A percentile compares a stretch with the other conserved stretches of the same genome.
Evolutionary conservation across 2,797 vertebrate genomes (phyloP).

Genomic region (Borostomias antarcticus): DNA sequence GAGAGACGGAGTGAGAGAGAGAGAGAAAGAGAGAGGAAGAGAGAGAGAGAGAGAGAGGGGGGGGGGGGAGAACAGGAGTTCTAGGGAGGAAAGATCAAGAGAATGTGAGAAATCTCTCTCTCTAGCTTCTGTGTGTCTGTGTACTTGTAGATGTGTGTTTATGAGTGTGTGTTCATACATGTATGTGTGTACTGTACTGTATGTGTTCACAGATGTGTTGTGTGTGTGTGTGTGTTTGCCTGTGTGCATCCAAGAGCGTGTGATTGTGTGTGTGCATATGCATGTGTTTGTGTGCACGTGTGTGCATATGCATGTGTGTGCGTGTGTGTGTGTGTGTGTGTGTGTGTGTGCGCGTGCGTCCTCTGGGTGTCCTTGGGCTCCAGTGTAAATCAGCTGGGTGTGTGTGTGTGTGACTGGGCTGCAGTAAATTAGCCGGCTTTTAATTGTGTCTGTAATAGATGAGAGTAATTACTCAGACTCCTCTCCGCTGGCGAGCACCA

Average conservation of each 20-base stretch:
- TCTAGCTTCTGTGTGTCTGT: too few species aligned
- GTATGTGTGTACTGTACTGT: too few species aligned
- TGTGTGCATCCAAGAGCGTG: background rate
- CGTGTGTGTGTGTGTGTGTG: conserved; percentile 21
- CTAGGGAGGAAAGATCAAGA: background rate
- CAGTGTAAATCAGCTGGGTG: conserved; percentile 76
- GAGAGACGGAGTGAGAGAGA: background rate
- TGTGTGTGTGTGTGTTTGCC: background rate
- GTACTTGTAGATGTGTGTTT: too few species aligned
- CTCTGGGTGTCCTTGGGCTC: conserved; percentile 75
- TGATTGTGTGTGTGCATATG: background rate
- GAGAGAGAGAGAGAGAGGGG: background rate
- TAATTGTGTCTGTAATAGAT: conserved; percentile 80
- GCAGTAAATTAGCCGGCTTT: conserved; percentile 75
- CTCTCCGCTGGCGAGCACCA: conserved; percentile 57
- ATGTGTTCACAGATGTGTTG: too few species aligned
- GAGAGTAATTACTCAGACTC: conserved; percentile 77
- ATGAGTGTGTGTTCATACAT: too few species aligned
- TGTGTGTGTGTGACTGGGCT: conserved; percentile 62
- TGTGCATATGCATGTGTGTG: conserved; percentile 16
- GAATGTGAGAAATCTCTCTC: too few species aligned
- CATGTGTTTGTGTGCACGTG: background rate
- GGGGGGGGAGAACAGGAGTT: background rate
- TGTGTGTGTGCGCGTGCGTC: conserved; percentile 50
- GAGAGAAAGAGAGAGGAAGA: background rate